Base-by-base conservation (phyloP, 2,888 invertebrate species). In the Tenthredo distinguenda region DNA sequence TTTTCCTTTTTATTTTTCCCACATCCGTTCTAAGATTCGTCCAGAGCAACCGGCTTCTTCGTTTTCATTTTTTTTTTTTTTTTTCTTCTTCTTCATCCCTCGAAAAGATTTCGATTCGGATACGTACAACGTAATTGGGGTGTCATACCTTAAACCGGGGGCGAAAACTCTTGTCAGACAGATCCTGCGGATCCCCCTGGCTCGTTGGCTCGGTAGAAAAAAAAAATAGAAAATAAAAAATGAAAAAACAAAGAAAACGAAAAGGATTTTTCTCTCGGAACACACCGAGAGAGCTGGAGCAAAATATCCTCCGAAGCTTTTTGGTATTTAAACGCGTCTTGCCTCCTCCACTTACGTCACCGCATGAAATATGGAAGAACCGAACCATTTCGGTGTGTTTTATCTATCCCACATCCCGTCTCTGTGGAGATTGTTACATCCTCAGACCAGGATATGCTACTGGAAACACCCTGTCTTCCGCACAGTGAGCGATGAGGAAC, bases 401-500 rank as follows among this genome's bases (percentile, higher is more conserved):
- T 62, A 62, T 55, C 62, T 21, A 62, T 21, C 26, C 62, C 62
- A 62, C 62, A 21, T 26, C 62, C 62, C 26, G 62, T 62, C 21
- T 62, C 62, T 62, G 37, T 71, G 71, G 71, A 71, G 71, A 71
- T 71, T 71, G 71, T 71, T 37, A 71, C 71, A 71, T 71, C 71
- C 71, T 31, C 9, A 31, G 71, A 37, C 18, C 6, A 37, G 37
- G 37, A 71, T 71, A 37, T 71, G 71, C 71, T 37, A 71, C 71
- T 71, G 71, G 71, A 71, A 37, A 71, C 18, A 71, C 21, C 34
- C 76, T 76, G 76, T 76, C 76, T 76, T 47, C 40, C 47, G 26
- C 47, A 26, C 5, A 26, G 43, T 43, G 76, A 76, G 76, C 76
- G 76, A 76, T 76, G 76, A 76, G 76, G 43, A 76, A 76, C 21